Evolutionary conservation across 1,140 invertebrate species (phyloP).

Genomic region (Kradibia gibbosae): DNA sequence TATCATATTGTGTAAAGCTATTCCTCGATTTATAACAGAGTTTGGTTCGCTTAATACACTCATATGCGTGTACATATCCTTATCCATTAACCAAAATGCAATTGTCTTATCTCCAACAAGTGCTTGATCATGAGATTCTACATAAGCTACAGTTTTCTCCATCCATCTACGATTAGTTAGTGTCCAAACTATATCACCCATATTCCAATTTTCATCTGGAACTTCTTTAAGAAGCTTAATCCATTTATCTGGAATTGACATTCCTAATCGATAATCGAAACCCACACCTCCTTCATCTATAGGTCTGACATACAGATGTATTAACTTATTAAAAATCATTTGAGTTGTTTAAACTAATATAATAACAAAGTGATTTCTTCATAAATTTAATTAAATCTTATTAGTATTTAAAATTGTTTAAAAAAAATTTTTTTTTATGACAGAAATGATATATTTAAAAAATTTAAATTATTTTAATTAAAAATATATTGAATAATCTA

Average conservation of each 20-base stretch:
- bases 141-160: slow-evolving; percentile 96
- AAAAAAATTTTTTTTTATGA: too few relatives aligned
- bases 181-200: slow-evolving; percentile 93
- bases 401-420: too few relatives aligned
- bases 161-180: slow-evolving; percentile 96
- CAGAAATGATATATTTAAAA: too few relatives aligned
- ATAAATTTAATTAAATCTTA: too few relatives aligned
- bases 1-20: slow-evolving; percentile 98
- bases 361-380: too few relatives aligned
- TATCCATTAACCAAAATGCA: slow-evolving; percentile 99
- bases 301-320: slow-evolving; percentile 71
- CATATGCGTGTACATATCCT: slow-evolving; percentile 99
- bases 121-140: slow-evolving; percentile 97
- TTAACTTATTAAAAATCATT: background rate
- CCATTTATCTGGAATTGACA: slow-evolving; percentile 99
- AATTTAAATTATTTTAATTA: too few relatives aligned
- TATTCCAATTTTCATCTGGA: slow-evolving; percentile 95
- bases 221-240: slow-evolving; percentile 92
- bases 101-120: slow-evolving; percentile 98
- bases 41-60: slow-evolving; percentile 81
- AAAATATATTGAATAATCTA: too few relatives aligned
- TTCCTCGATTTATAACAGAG: slow-evolving; percentile 88
- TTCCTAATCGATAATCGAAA: slow-evolving; percentile 97
- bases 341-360: too few relatives aligned
- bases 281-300: slow-evolving; percentile 94